These are phyloP conservation scores for Coenonympha arcania DNA, from an alignment of 2,888 invertebrate species.

Conservation along the genomic window DNA sequence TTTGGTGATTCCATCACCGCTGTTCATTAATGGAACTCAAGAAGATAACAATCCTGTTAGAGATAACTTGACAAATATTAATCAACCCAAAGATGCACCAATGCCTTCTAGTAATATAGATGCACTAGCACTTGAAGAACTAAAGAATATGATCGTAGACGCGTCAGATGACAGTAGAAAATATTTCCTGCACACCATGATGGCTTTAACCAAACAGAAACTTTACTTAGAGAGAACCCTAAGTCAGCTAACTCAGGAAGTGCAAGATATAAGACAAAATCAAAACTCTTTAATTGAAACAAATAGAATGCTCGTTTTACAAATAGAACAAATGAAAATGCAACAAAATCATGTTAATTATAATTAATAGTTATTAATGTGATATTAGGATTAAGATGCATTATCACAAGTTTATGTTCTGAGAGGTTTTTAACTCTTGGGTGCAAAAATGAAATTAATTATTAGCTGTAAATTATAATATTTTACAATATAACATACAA, in stretches of 20 bases:
- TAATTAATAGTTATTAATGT: too few relatives aligned
- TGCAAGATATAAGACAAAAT: constrained; percentile 50
- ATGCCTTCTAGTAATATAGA: constrained; percentile 36
- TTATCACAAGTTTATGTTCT: too few relatives aligned
- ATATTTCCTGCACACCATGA: constrained; percentile 65
- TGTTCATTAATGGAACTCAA: constrained; percentile 42
- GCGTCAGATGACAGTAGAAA: constrained; percentile 60
- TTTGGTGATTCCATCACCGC: constrained; percentile 49
- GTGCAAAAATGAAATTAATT: too few relatives aligned
- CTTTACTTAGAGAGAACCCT: constrained; percentile 64
- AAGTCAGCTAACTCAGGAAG: constrained; percentile 46
- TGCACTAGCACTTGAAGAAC: constrained; percentile 46
- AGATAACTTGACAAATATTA: constrained; percentile 37
- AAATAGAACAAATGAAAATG: constrained; percentile 62
- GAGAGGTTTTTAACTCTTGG: too few relatives aligned
- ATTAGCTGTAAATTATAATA: too few relatives aligned
- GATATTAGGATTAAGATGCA: too few relatives aligned
- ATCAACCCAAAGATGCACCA: constrained; percentile 28
- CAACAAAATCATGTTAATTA: constrained; percentile 35
- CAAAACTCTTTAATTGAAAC: constrained; percentile 64
- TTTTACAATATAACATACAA: too few relatives aligned
- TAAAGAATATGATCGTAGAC: constrained; percentile 63
- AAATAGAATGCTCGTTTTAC: constrained; percentile 64
- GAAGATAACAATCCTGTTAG: constrained; percentile 43
- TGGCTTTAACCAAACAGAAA: constrained; percentile 67